These are phyloP conservation scores for Cyphomyrus discorhynchus DNA, from an alignment of 2,113 vertebrate genomes.

Conservation along the genomic window DNA sequence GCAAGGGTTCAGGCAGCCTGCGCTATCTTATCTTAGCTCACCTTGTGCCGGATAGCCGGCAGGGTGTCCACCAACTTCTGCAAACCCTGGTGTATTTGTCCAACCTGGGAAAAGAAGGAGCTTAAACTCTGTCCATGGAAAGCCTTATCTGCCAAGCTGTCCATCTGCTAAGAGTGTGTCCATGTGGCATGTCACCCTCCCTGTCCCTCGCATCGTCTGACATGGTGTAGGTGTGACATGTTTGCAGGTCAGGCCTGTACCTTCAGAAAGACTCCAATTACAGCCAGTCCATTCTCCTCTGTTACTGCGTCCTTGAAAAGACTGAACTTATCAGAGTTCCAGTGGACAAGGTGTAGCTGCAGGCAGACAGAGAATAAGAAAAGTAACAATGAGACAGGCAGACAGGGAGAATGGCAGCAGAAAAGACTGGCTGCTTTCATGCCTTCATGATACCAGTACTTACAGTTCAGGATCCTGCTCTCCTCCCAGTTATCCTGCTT, in stretches of 20 bases:
- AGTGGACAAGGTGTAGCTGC: constrained; percentile 92
- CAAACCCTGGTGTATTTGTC: constrained; percentile 75
- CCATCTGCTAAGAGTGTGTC: neutral
- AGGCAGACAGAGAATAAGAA: neutral
- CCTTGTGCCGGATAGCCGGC: constrained; percentile 89
- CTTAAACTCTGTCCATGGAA: neutral
- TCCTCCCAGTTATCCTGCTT: neutral
- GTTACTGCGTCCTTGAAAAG: constrained; percentile 87
- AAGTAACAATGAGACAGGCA: neutral
- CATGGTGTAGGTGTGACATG: neutral
- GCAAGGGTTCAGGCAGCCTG: neutral
- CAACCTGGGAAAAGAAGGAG: constrained; percentile 64
- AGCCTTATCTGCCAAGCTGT: neutral
- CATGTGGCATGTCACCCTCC: neutral
- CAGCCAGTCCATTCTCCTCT: constrained; percentile 85
- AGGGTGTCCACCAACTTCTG: constrained; percentile 86
- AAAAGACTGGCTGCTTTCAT: neutral
- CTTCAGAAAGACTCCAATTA: constrained; percentile 92
- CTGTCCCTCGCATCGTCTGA: neutral
- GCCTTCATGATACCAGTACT: neutral
- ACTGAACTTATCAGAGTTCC: constrained; percentile 83
- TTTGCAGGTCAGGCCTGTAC: constrained; percentile 46
- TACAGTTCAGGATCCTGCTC: neutral
- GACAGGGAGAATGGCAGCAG: neutral
- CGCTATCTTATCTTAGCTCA: constrained; percentile 37